Conservation (phyloP, 2,888 invertebrate species). For the Isoperla grammatica region DNA sequence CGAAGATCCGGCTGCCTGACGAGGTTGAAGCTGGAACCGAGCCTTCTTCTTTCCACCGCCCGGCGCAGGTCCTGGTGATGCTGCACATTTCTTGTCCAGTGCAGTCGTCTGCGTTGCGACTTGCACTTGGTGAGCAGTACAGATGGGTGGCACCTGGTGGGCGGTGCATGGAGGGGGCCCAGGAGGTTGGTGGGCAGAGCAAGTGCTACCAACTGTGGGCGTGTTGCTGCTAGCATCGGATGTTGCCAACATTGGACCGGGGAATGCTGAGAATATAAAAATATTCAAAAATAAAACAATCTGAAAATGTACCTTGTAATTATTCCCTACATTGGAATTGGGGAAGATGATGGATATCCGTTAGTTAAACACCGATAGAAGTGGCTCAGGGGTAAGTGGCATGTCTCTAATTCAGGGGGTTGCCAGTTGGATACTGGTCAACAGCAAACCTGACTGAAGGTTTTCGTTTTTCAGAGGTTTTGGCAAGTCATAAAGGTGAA, state of each 20-base stretch:
- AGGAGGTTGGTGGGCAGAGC: constrained; percentile 34
- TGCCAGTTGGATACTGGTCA: too few relatives aligned
- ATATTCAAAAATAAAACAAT: too few relatives aligned
- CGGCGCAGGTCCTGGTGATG: constrained; percentile 34
- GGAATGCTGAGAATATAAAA: too few relatives aligned
- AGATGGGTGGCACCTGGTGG: constrained; percentile 46
- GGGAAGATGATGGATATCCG: too few relatives aligned
- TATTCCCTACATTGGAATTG: background rate
- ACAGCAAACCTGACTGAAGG: too few relatives aligned
- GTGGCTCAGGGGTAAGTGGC: too few relatives aligned
- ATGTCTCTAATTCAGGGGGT: too few relatives aligned
- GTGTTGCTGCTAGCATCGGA: constrained; percentile 15
- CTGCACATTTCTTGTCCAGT: constrained; percentile 39
- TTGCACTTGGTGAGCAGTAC: constrained; percentile 39
- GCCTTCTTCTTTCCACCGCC: constrained; percentile 43
- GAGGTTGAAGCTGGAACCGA: constrained; percentile 40
- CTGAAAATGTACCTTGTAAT: background rate
- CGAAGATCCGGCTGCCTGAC: constrained; percentile 19
- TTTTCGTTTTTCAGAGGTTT: too few relatives aligned
- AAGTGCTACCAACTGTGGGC: constrained; percentile 22
- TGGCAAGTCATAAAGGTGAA: too few relatives aligned
- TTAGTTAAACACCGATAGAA: too few relatives aligned
- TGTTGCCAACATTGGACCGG: background rate
- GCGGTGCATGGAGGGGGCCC: constrained; percentile 36
- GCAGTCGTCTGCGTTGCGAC: constrained; percentile 57